Base-by-base conservation (phyloP, 1,140 invertebrate genomes). In the Tribolium castaneum region DNA sequence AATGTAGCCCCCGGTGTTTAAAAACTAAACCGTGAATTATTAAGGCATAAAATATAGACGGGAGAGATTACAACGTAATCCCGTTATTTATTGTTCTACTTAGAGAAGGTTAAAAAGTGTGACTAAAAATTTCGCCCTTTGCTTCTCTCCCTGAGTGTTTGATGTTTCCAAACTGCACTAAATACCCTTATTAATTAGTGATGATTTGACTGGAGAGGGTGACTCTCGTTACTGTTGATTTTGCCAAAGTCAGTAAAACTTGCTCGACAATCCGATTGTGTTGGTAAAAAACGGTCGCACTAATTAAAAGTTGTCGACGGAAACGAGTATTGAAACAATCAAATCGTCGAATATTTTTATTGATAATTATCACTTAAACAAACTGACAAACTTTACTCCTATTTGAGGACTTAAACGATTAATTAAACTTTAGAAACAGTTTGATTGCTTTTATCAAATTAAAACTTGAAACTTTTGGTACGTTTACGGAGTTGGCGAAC, bases 401-500 rank as follows among this genome's bases (percentile, higher is more conserved):
- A 59, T 22, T 59, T 66, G 59, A 66, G 14, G 59, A 35, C 59
- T 66, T 66, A 66, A 66, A 66, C 59, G 59, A 66, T 66, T 66
- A 66, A 66, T 66, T 66, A 66, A 66, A 66, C 25, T 66, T 66
- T 66, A 35, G 59, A 39, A 66, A 66, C 59, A 66, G 25, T 66
- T 66, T 66, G 59, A 66, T 66, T 66, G 59, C 59, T 66, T 66
- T 66, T 66, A 66, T 66, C 59, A 66, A 39, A 66, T 66, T 66
- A 66, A 66, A 66, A 66, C 25, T 66, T 34, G 16, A 30, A 62
- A 62, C 19, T 62, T 19, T 66, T 35, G 59, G n/a, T 35, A 66
- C 9, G 56, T 62, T 62, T 19, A 12, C 25, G 30, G 45, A 66
- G 25, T 66, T 30, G 7, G 30, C 9, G 59, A 66, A 66, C 25